A percentile compares a stretch with the other conserved stretches of the same genome.
These are phyloP conservation scores for Nycticorax nycticorax DNA, from an alignment of 2,113 vertebrate genomes.

Conservation along the genomic window DNA sequence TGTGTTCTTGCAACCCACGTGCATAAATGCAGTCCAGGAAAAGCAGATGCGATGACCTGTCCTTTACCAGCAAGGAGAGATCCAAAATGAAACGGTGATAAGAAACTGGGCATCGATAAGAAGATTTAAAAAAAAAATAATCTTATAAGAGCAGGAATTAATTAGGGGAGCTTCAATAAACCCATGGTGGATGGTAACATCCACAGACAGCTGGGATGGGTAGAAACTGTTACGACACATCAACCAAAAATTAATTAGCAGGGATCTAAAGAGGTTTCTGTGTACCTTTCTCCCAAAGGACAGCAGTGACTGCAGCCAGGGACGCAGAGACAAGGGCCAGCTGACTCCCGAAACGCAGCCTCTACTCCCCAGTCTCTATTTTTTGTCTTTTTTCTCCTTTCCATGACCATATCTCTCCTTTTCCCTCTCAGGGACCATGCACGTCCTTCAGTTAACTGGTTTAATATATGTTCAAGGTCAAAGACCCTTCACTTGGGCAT, in stretches of 20 bases:
- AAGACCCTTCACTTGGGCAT: not conserved
- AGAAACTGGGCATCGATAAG: not conserved
- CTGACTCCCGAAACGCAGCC: accelerated
- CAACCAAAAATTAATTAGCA: not conserved
- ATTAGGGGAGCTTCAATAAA: not conserved
- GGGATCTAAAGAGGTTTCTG: not conserved
- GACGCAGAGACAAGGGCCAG: not conserved
- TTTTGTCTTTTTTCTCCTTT: accelerated
- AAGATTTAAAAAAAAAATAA: not conserved
- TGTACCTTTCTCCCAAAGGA: not conserved
- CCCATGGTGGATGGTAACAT: not conserved
- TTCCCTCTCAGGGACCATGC: accelerated
- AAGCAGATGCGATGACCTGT: not conserved
- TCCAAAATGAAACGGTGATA: not conserved
- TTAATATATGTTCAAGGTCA: not conserved
- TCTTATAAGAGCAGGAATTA: too few species aligned
- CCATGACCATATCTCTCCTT: too few species aligned
- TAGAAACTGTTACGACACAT: not conserved
- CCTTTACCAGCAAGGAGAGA: not conserved
- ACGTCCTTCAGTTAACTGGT: not conserved
- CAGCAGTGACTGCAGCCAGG: not conserved
- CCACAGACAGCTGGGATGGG: too few species aligned
- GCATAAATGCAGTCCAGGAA: not conserved
- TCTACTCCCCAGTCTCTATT: accelerated
- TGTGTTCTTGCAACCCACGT: not conserved